A percentile compares a stretch with the other conserved stretches of the same genome.
Conservation (phyloP, 2,113 vertebrate species). For the Lipotes vexillifer region DNA sequence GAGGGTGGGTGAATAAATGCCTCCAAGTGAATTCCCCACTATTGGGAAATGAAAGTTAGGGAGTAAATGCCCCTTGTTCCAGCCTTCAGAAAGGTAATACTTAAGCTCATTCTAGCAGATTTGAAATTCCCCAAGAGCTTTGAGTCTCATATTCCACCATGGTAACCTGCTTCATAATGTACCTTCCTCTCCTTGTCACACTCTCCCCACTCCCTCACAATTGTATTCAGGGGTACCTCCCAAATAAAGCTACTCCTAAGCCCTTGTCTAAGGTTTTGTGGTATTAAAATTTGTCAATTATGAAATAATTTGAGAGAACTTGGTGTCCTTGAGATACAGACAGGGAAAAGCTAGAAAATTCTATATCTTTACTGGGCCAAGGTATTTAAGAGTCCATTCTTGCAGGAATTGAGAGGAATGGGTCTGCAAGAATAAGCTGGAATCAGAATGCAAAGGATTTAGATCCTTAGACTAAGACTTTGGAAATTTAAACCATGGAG, state of each 20-base stretch:
- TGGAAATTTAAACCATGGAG: neutral
- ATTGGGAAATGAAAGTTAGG: neutral
- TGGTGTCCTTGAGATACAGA: accelerated
- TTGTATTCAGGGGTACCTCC: neutral
- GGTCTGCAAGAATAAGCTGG: neutral
- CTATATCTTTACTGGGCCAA: too few species aligned
- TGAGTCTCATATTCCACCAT: accelerated
- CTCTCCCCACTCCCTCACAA: accelerated
- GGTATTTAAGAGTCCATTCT: neutral
- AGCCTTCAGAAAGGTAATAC: neutral
- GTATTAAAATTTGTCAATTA: neutral
- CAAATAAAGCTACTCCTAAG: neutral
- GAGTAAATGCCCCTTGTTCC: neutral
- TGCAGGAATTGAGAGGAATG: neutral
- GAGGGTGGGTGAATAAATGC: neutral
- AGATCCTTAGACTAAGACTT: neutral
- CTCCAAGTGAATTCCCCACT: neutral
- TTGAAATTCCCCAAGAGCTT: neutral
- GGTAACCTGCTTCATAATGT: neutral
- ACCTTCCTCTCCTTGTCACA: neutral
- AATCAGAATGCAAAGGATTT: neutral
- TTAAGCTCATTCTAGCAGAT: neutral
- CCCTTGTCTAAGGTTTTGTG: neutral
- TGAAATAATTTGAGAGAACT: neutral
- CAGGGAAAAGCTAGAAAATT: neutral